phyloP scores from a whole-genome alignment of 1,140 invertebrate species.

The Drosophila ficusphila region DNA sequence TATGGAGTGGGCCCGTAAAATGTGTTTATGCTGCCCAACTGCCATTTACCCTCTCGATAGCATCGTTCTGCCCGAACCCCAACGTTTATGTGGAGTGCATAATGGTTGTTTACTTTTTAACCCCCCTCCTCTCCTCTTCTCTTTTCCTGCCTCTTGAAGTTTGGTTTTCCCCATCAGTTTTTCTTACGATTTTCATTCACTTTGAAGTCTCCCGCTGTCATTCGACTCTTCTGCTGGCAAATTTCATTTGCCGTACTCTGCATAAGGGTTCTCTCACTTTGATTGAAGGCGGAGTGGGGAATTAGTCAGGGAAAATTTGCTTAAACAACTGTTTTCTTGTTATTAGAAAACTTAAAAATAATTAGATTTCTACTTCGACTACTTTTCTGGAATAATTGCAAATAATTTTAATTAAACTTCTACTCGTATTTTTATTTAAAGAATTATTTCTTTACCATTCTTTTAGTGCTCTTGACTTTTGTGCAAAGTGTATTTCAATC shows the following conservation, averaged over 20 bases:
- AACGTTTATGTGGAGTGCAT: slow-evolving; percentile 76
- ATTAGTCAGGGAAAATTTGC: neutral
- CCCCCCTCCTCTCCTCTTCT: slow-evolving; percentile 35
- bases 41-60: slow-evolving; percentile 63
- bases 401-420: no score
- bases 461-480: no score
- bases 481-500: slow-evolving; percentile 2
- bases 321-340: neutral
- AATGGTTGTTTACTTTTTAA: slow-evolving; percentile 81
- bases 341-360: no score
- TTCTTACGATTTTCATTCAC: slow-evolving; percentile 60
- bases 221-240: slow-evolving; percentile 26
- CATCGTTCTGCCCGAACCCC: slow-evolving; percentile 13
- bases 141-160: slow-evolving; percentile 16
- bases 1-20: slow-evolving; percentile 65
- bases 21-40: slow-evolving; percentile 77
- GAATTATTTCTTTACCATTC: no score
- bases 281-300: slow-evolving; percentile 7
- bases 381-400: no score
- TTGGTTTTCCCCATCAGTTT: slow-evolving; percentile 39
- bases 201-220: slow-evolving; percentile 72
- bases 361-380: no score
- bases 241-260: slow-evolving; percentile 22
- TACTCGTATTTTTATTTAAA: no score
- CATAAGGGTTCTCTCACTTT: slow-evolving; percentile 6